These are phyloP conservation scores for Mormyrus hasselquistii DNA, from an alignment of 2,797 vertebrate genomes.

Conservation along the genomic window DNA sequence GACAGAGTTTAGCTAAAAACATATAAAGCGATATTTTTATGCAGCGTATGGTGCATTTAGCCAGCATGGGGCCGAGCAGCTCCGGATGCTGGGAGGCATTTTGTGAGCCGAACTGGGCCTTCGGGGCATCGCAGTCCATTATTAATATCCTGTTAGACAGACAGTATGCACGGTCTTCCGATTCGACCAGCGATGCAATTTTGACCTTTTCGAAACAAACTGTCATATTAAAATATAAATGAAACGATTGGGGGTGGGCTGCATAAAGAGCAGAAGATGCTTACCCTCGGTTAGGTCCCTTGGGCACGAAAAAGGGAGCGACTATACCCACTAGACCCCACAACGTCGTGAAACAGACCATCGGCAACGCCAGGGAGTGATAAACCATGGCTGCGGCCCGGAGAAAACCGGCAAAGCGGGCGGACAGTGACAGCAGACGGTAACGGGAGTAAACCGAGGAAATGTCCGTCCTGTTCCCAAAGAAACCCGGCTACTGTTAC, in stretches of 20 bases:
- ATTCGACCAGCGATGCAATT: background rate
- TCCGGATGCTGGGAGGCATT: background rate
- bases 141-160: background rate
- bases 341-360: slow-evolving; percentile 89
- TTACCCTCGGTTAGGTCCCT: slow-evolving; percentile 93
- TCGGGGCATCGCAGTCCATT: background rate
- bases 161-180: background rate
- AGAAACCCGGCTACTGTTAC: background rate
- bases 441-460: background rate
- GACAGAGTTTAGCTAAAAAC: background rate
- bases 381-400: slow-evolving; percentile 70
- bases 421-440: background rate
- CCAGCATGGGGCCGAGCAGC: background rate
- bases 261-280: slow-evolving; percentile 25
- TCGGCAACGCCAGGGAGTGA: slow-evolving; percentile 83
- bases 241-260: background rate
- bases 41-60: background rate
- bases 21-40: background rate
- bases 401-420: background rate
- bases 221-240: background rate
- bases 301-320: slow-evolving; percentile 89
- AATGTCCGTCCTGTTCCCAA: background rate
- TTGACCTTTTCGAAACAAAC: background rate
- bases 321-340: slow-evolving; percentile 88
- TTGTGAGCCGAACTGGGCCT: background rate